Conservation (phyloP, 1,140 invertebrate species). For the Pissodes strobi region DNA sequence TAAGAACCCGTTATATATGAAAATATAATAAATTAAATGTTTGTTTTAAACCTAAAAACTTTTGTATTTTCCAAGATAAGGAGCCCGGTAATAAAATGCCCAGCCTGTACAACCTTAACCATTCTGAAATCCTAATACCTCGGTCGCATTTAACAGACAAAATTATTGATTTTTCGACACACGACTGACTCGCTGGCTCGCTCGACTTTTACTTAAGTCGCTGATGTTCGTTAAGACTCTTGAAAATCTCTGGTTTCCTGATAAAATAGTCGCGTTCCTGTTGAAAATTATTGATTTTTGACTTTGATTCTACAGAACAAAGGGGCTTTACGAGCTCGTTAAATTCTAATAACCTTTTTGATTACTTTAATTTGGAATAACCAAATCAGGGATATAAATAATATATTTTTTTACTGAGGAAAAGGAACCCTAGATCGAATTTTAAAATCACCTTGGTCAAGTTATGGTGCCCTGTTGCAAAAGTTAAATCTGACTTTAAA, state of each 20-base stretch:
- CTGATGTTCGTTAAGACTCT: no score
- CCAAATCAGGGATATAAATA: no score
- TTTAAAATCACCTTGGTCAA: neutral
- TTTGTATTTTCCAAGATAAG: no score
- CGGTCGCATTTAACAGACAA: neutral
- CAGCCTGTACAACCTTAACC: no score
- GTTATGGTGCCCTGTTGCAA: neutral
- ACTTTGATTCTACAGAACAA: neutral
- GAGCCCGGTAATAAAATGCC: no score
- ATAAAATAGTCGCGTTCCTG: neutral
- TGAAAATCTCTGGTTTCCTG: no score
- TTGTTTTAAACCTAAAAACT: no score
- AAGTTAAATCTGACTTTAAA: constrained; percentile 17
- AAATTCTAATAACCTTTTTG: no score
- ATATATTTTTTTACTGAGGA: neutral
- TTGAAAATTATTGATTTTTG: constrained; percentile 22
- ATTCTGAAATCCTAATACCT: neutral
- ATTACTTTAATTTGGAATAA: neutral
- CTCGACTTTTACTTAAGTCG: neutral
- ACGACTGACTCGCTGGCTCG: neutral
- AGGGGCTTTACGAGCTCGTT: constrained; percentile 1
- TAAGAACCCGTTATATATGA: no score
- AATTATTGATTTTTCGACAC: constrained; percentile 12
- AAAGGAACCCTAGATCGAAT: neutral
- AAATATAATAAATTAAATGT: no score